Evolutionary conservation across 2,888 invertebrate species (phyloP), one percentile per base, ranked within the genome.

Genomic region (Zygogramma bicolorata): DNA sequence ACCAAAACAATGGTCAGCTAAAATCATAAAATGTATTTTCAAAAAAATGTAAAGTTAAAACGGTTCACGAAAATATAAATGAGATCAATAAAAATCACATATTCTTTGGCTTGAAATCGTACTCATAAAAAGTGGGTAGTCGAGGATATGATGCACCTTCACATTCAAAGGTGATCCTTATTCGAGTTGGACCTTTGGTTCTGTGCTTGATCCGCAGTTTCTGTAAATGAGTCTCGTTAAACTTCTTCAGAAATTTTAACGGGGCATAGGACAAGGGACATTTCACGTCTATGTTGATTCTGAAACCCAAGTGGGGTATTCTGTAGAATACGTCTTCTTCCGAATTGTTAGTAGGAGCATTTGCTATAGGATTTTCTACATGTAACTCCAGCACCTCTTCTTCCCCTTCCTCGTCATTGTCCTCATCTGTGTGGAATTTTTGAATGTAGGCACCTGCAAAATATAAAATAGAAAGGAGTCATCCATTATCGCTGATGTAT

Each of bases 241-340:
- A 61, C 7, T 42, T 70, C 29, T 73, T 71, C 20, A 84, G 38
- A 68, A 73, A 83, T 65, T 68, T 77, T 42, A 80, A 69, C 0
- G 85, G 85, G 0, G 84, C 84, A 58, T 80, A 79, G 8, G 79
- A 73, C 13, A 82, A 13, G 0, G 85, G 84, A 75, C 85, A 85
- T 34, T 79, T 76, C 3, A 85, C 73, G 20, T 77, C 76, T 7
- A 85, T 75, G n/a, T 80, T 77, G 31, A 85, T 77, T 40, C 77
- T 72, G n/a, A 85, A 77, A 6, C 85, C 85, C 61, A 83, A 70
- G 68, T 80, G 77, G 0, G 81, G 79, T n/a, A 78, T 61, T 40
- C 59, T 72, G 40, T 79, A 81, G 18, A 79, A 75, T 31, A 77
- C 62, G 66, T 77, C 76, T 34, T 78, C 76, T 1, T 79, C 77